These are phyloP conservation scores for Beris morrisii DNA, from an alignment of 2,888 invertebrate species.

Conservation along the genomic window DNA sequence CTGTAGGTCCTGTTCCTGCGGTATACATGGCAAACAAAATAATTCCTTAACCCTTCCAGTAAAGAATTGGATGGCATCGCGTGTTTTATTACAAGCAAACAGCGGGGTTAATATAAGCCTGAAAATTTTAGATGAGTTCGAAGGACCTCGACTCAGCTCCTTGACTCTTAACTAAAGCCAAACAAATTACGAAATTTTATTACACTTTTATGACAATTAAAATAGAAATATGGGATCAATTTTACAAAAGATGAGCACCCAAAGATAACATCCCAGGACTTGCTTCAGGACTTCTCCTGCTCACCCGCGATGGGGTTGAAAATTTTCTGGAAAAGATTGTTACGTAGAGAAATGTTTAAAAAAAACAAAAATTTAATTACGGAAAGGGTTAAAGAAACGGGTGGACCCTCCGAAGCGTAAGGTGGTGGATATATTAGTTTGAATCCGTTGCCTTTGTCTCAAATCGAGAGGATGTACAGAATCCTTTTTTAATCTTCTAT, in stretches of 20 bases:
- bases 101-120: not conserved
- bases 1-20: not conserved
- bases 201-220: constrained; percentile 38
- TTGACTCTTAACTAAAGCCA: constrained; percentile 30
- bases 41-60: constrained; percentile 22
- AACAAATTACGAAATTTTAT: constrained; percentile 38
- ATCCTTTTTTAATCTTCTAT: constrained; percentile 5
- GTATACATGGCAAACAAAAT: constrained; percentile 16
- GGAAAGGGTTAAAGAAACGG: not conserved
- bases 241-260: constrained; percentile 22
- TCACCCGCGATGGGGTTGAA: too few relatives aligned
- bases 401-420: not conserved
- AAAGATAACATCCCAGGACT: constrained; percentile 24
- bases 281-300: not conserved
- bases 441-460: not conserved
- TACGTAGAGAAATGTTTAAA: not conserved
- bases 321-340: not conserved
- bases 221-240: constrained; percentile 37
- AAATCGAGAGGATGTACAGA: not conserved
- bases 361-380: constrained; percentile 10
- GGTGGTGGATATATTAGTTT: not conserved
- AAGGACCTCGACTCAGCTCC: not conserved
- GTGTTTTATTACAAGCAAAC: constrained; percentile 8
- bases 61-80: constrained; percentile 16
- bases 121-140: not conserved